Conservation (phyloP, 2,888 invertebrate species). For the Tenthredo distinguenda region DNA sequence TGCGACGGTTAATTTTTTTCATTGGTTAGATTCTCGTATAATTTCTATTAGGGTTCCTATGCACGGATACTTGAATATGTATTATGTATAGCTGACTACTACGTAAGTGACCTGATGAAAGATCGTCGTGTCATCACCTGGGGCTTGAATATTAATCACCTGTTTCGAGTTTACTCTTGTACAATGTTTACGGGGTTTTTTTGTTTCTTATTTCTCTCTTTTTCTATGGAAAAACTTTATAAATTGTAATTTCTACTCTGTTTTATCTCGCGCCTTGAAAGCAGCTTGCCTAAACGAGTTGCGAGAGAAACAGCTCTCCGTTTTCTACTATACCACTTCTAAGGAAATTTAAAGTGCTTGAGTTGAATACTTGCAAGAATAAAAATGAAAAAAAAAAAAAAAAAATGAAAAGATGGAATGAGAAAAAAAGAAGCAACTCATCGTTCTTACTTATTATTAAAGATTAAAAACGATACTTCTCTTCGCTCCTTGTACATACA, state of each 20-base stretch:
- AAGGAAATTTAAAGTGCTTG: constrained; percentile 12
- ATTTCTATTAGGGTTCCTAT: neutral
- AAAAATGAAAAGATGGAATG: neutral
- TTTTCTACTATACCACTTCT: neutral
- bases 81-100: constrained; percentile 9
- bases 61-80: constrained; percentile 13
- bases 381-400: neutral
- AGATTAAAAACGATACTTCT: constrained; percentile 14
- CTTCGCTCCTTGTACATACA: neutral
- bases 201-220: neutral
- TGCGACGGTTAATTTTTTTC: constrained; percentile 3
- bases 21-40: constrained; percentile 10
- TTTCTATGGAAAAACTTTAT: constrained; percentile 16
- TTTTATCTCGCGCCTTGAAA: constrained; percentile 24
- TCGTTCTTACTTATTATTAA: neutral
- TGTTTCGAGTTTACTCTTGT: constrained; percentile 28
- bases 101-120: constrained; percentile 38
- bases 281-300: constrained; percentile 40
- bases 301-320: constrained; percentile 22
- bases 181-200: neutral
- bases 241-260: constrained; percentile 5
- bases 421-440: neutral
- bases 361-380: neutral
- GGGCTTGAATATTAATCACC: constrained; percentile 33
- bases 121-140: constrained; percentile 37